Conservation (phyloP, 2,888 invertebrate species). For the Hyalella azteca region DNA sequence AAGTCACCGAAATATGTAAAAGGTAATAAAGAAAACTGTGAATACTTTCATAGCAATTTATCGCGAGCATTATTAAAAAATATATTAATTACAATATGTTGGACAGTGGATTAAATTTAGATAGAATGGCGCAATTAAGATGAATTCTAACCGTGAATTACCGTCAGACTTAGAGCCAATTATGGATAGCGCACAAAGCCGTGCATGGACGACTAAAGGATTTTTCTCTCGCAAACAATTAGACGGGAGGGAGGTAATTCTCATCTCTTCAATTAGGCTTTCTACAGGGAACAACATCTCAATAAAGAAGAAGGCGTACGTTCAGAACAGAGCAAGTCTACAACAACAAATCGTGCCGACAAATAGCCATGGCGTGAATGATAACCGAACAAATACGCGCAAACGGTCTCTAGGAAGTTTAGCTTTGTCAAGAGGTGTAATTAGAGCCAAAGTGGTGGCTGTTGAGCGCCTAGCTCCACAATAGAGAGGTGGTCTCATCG, state of each 20-base stretch:
- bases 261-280: slow-evolving; percentile 8
- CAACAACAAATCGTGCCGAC: slow-evolving; percentile 16
- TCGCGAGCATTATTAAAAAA: too few species aligned
- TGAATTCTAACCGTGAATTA: too few species aligned
- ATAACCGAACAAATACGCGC: slow-evolving; percentile 27
- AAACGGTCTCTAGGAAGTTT: slow-evolving; percentile 30
- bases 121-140: too few species aligned
- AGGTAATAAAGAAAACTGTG: too few species aligned
- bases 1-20: too few species aligned
- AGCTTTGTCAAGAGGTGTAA: slow-evolving; percentile 23
- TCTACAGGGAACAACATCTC: slow-evolving; percentile 13
- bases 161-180: too few species aligned
- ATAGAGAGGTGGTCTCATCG: slow-evolving; percentile 36
- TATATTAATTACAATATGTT: too few species aligned
- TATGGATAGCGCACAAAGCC: background rate
- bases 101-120: too few species aligned
- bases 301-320: slow-evolving; percentile 23
- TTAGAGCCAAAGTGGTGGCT: slow-evolving; percentile 32
- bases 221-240: slow-evolving; percentile 4
- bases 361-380: slow-evolving; percentile 28
- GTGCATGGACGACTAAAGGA: background rate
- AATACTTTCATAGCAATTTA: too few species aligned
- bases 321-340: background rate
- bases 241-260: background rate
- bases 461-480: slow-evolving; percentile 11